Conservation (phyloP, 2,888 invertebrate species). For the Drosophila paranaensis region DNA sequence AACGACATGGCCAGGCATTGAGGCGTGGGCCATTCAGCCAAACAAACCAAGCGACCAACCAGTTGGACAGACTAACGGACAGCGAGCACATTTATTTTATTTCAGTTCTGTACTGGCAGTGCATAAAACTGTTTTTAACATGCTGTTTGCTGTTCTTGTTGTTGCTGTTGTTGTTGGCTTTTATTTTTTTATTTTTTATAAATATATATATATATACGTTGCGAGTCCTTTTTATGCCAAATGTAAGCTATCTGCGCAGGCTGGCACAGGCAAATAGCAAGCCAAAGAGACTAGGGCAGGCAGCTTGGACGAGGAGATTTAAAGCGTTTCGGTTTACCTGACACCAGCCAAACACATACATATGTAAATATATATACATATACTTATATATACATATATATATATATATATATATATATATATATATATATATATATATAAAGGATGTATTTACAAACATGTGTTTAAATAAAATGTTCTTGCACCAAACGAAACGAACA, state of each 20-base stretch:
- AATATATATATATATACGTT: constrained; percentile 1
- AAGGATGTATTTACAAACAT: constrained; percentile 25
- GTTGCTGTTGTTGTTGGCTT: constrained; percentile 26
- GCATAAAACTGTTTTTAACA: constrained; percentile 77
- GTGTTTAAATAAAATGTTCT: constrained; percentile 74
- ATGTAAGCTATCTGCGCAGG: constrained; percentile 75
- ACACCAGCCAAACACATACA: constrained; percentile 36
- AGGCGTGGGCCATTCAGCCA: constrained; percentile 66
- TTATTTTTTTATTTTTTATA: constrained; percentile 26
- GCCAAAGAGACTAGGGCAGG: constrained; percentile 32
- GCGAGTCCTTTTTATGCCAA: constrained; percentile 74
- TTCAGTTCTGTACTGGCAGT: constrained; percentile 69
- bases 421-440: background rate
- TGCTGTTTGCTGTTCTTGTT: constrained; percentile 55
- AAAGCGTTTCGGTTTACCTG: constrained; percentile 72
- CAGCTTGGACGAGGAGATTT: constrained; percentile 73
- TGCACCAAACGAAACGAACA: constrained; percentile 60
- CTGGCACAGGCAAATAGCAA: constrained; percentile 61
- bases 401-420: constrained; percentile 8
- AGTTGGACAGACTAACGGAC: constrained; percentile 25
- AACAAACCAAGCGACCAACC: constrained; percentile 34
- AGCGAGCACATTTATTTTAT: constrained; percentile 71
- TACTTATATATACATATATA: constrained; percentile 13
- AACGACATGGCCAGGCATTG: constrained; percentile 67
- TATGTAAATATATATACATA: constrained; percentile 9